Percentiles rank a stretch among this genome's conserved stretches.
Evolutionary conservation across 2,113 vertebrate species (phyloP).

Genomic region (Antechinus flavipes): DNA sequence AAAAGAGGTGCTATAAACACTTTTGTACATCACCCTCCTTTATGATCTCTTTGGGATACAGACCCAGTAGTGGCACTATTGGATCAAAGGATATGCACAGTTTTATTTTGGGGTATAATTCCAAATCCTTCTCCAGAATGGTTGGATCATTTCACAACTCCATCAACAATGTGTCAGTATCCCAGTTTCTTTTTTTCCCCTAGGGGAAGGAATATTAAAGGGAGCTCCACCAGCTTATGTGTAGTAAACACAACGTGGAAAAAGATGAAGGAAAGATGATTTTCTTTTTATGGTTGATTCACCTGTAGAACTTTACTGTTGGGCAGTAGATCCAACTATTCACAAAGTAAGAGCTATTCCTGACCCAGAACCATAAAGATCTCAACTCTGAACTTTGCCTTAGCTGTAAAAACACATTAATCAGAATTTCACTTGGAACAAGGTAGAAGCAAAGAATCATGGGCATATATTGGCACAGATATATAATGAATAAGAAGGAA

Average conservation of each 20-base stretch:
- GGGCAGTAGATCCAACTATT: not conserved
- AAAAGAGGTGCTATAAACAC: too few relatives aligned
- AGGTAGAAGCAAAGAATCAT: constrained; percentile 6
- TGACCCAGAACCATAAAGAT: not conserved
- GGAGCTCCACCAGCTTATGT: not conserved
- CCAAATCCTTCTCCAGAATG: too few relatives aligned
- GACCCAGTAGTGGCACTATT: too few relatives aligned
- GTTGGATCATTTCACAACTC: too few relatives aligned
- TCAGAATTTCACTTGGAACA: constrained; percentile 3
- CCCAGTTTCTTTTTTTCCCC: too few relatives aligned
- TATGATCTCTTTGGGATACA: too few relatives aligned
- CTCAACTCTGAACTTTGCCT: not conserved
- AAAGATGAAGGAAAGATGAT: not conserved
- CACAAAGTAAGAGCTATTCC: too few relatives aligned
- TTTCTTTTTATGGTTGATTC: not conserved
- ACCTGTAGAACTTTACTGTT: not conserved
- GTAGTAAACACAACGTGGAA: not conserved
- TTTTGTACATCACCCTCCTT: too few relatives aligned
- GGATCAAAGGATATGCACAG: too few relatives aligned
- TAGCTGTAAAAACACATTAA: constrained; percentile 16
- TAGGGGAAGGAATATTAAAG: too few relatives aligned
- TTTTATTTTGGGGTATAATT: too few relatives aligned
- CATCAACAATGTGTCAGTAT: too few relatives aligned
- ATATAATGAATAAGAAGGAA: constrained; percentile 8
- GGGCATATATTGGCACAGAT: not conserved